Evolutionary conservation across 2,797 vertebrate genomes (phyloP).

Genomic region (Poecile montanus): DNA sequence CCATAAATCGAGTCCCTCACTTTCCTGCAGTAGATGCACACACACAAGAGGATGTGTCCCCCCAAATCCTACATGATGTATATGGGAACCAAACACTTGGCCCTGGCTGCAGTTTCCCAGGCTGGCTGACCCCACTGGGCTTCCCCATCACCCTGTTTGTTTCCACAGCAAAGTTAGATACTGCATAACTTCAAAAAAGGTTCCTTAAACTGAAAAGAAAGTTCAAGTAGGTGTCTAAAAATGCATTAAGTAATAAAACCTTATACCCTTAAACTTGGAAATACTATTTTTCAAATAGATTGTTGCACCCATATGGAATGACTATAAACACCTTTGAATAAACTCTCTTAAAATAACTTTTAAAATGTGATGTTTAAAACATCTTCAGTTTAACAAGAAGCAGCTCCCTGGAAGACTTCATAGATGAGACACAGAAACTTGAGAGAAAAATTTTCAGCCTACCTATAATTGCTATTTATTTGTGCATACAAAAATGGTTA

Average conservation of each 20-base stretch:
- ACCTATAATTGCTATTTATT: not conserved
- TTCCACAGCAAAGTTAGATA: not conserved
- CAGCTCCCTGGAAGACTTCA: not conserved
- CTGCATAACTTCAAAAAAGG: not conserved
- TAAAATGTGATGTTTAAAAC: not conserved
- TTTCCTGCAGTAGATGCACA: not conserved
- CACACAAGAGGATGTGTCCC: not conserved
- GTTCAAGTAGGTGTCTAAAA: not conserved
- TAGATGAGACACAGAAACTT: not conserved
- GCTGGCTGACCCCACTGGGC: not conserved
- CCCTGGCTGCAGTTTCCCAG: not conserved
- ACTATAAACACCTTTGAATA: not conserved
- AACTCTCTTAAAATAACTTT: not conserved
- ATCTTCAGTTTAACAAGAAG: not conserved
- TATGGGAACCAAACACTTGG: not conserved
- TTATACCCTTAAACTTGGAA: not conserved
- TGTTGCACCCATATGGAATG: not conserved
- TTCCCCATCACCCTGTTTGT: not conserved
- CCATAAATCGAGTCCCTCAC: not conserved
- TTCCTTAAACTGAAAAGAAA: not conserved
- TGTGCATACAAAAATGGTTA: not conserved
- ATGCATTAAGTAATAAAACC: not conserved
- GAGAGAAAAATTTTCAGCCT: not conserved
- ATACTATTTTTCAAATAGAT: not conserved
- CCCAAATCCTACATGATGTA: rapidly evolving